These are phyloP conservation scores for Pachydiplax longipennis DNA, from an alignment of 2,888 invertebrate species.

Conservation along the genomic window DNA sequence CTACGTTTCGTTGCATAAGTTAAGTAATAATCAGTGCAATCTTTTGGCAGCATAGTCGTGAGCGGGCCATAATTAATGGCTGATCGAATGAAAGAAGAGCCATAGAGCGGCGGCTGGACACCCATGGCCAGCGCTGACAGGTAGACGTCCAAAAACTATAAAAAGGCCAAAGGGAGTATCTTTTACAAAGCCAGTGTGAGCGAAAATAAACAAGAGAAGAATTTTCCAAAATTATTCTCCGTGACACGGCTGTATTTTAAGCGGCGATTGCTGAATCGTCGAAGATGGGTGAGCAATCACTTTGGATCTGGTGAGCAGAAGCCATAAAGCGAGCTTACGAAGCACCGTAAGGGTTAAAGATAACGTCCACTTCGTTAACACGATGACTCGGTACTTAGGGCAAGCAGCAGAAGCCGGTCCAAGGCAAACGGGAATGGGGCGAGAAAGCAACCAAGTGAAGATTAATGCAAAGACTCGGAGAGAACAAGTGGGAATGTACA, in stretches of 20 bases:
- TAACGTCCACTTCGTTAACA: not conserved
- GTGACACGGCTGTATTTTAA: not conserved
- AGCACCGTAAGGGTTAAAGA: not conserved
- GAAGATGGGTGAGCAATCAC: not conserved
- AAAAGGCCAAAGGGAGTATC: not conserved
- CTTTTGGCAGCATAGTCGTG: no score
- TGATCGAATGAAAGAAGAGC: no score
- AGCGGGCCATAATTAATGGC: no score
- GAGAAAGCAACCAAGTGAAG: not conserved
- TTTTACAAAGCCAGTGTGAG: not conserved
- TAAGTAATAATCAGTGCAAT: no score
- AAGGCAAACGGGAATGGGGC: not conserved
- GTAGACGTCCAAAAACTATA: no score
- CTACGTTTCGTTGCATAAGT: no score
- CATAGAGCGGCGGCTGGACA: no score
- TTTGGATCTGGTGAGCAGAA: no score
- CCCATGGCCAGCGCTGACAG: no score
- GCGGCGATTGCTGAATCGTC: not conserved
- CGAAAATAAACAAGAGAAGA: not conserved
- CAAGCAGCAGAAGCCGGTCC: not conserved
- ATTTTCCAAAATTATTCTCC: not conserved
- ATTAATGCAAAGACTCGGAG: no score
- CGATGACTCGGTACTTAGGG: not conserved
- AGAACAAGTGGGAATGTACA: no score
- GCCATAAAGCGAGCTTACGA: no score